These are phyloP conservation scores for Dasysyrphus albostriatus DNA, from an alignment of 2,888 invertebrate genomes.

Conservation along the genomic window DNA sequence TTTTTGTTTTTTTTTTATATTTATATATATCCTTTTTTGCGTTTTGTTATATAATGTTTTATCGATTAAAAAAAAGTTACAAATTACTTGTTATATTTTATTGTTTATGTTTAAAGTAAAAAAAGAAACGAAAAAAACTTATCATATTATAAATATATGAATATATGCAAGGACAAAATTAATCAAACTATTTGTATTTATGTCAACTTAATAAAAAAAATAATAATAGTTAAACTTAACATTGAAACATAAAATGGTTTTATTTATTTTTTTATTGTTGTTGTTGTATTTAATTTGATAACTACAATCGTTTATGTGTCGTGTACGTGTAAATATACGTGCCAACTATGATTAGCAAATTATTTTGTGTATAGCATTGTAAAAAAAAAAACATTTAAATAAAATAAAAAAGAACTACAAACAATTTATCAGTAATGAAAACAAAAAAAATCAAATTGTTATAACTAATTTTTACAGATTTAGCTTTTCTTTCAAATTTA, in stretches of 20 bases:
- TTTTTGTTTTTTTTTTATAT: conserved; percentile 10
- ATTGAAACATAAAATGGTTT: conserved; percentile 58
- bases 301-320: conserved; percentile 51
- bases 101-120: conserved; percentile 61
- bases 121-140: conserved; percentile 40
- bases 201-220: conserved; percentile 51
- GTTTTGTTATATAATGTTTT: conserved; percentile 49
- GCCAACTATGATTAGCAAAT: conserved; percentile 57
- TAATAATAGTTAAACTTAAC: conserved; percentile 65
- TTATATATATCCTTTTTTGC: conserved; percentile 38
- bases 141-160: conserved; percentile 52
- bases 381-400: conserved; percentile 54
- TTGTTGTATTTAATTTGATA: conserved; percentile 46
- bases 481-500: conserved; percentile 35
- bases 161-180: conserved; percentile 55
- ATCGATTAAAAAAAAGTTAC: conserved; percentile 39
- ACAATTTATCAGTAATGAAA: conserved; percentile 40
- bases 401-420: conserved; percentile 43
- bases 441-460: conserved; percentile 45
- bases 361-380: conserved; percentile 51
- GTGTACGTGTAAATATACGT: conserved; percentile 51
- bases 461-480: conserved; percentile 72
- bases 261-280: conserved; percentile 15
- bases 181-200: conserved; percentile 47
- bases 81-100: conserved; percentile 36